Conservation (phyloP, 2,797 vertebrate genomes). For the Cephalopachus bancanus region DNA sequence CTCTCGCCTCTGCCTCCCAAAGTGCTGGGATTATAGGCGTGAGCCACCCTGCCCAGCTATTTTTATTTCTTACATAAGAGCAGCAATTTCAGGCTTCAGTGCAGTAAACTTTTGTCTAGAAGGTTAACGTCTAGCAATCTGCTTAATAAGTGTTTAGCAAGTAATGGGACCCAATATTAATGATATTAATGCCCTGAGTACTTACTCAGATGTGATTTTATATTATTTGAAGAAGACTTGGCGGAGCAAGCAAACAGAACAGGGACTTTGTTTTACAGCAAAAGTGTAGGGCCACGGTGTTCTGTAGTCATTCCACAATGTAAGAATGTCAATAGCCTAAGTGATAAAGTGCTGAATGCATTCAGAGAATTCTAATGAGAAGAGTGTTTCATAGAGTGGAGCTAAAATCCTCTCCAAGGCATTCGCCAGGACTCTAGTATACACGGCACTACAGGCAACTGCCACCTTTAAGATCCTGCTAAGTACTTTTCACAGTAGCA, state of each 20-base stretch:
- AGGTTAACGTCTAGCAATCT: neutral
- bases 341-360: neutral
- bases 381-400: neutral
- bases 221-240: conserved; percentile 7
- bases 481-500: neutral
- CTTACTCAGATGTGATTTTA: conserved; percentile 4
- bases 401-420: neutral
- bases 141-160: neutral
- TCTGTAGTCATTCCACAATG: neutral
- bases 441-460: accelerated
- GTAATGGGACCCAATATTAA: neutral
- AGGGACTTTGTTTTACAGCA: neutral
- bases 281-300: neutral
- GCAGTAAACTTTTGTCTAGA: neutral
- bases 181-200: neutral
- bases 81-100: neutral
- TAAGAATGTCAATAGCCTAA: neutral
- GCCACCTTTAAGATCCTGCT: neutral
- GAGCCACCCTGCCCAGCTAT: neutral
- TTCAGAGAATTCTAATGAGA: neutral
- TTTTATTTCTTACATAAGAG: neutral
- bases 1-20: no score
- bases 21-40: no score
- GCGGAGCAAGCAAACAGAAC: neutral
- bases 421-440: accelerated